These are phyloP conservation scores for Myocastor coypus DNA, from an alignment of 2,113 vertebrate genomes.

Conservation along the genomic window DNA sequence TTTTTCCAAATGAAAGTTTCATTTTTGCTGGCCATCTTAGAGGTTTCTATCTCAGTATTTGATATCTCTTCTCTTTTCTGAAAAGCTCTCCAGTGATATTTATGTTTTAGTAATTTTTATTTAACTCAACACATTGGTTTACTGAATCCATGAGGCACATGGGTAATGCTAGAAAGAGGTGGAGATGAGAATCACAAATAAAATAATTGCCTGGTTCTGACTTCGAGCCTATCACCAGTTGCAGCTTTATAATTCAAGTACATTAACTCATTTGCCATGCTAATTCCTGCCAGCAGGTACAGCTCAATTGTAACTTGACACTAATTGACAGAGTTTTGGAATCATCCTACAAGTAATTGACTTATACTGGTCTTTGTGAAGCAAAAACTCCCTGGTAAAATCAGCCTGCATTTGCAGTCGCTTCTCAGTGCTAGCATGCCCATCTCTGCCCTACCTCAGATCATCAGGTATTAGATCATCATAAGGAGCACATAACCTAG, in stretches of 20 bases:
- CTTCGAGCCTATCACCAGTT: not conserved
- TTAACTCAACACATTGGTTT: not conserved
- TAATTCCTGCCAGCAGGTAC: not conserved
- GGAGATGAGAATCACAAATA: not conserved
- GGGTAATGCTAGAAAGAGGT: not conserved
- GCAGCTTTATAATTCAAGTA: not conserved
- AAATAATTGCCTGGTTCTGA: not conserved
- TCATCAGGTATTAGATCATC: not conserved
- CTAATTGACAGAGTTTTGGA: not conserved
- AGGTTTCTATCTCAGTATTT: not conserved
- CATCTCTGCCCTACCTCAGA: not conserved
- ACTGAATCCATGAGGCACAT: not conserved
- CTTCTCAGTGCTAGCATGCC: not conserved
- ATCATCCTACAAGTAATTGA: not conserved
- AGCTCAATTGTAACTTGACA: not conserved
- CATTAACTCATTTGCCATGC: not conserved
- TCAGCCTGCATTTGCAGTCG: not conserved
- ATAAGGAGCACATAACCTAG: not conserved
- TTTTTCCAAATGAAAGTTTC: not conserved
- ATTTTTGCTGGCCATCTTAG: not conserved
- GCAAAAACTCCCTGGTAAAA: not conserved
- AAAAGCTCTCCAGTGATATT: not conserved
- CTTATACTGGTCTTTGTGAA: not conserved
- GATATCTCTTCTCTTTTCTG: not conserved
- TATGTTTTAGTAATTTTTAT: not conserved